These are phyloP conservation scores for Diarsia dahlii DNA, from an alignment of 2,888 invertebrate genomes.

Conservation along the genomic window DNA sequence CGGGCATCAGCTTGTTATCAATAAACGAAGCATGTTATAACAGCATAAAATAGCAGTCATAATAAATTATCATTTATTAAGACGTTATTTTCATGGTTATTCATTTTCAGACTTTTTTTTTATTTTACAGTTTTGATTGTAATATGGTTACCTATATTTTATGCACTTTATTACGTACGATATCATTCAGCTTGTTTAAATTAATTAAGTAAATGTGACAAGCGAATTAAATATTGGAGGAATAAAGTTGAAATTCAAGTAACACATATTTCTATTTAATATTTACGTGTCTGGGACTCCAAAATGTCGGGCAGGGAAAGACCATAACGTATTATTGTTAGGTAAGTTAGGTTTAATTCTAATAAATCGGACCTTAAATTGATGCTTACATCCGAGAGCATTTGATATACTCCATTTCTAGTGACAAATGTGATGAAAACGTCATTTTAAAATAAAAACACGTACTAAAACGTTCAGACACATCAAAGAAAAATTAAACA, in stretches of 20 bases:
- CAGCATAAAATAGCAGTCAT: not conserved
- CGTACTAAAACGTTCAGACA: not conserved
- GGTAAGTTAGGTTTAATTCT: not conserved
- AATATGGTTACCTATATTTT: not conserved
- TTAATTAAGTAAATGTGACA: not conserved
- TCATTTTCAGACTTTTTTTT: not conserved
- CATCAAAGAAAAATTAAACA: not conserved
- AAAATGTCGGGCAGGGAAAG: not conserved
- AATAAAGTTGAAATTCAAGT: too few species aligned
- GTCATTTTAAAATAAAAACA: not conserved
- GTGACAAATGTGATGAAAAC: not conserved
- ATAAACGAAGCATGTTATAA: not conserved
- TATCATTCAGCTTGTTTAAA: not conserved
- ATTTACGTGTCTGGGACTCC: not conserved
- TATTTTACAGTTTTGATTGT: not conserved
- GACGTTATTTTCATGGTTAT: not conserved
- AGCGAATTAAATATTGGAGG: not conserved
- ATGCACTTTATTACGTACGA: not conserved
- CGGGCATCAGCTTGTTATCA: too few species aligned
- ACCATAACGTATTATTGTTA: not conserved
- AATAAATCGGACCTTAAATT: too few species aligned
- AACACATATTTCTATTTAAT: not conserved
- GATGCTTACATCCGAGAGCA: not conserved
- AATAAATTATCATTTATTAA: slow-evolving; percentile 6
- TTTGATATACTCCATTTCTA: not conserved